Evolutionary conservation across 2,888 invertebrate genomes (phyloP), one percentile per base, ranked within the genome.

Genomic region (Bursaphelenchus okinawaensis): DNA sequence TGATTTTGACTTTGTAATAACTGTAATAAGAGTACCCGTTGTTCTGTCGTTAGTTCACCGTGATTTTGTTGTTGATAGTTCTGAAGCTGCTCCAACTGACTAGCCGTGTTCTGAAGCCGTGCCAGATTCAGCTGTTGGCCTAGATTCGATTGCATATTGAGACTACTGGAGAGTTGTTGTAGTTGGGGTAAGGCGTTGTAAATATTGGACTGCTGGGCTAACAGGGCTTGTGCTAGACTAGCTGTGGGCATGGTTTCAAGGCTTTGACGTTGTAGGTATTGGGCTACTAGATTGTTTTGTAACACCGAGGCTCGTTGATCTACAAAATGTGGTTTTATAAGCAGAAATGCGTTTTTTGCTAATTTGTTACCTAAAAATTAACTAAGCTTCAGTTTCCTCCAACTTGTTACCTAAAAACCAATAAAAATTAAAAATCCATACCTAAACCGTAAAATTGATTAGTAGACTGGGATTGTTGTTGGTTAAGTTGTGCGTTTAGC

Each of bases 181-280:
- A 56, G 29, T 56, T 56, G 56, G 19, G 56, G 56, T 24, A 56
- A 24, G 1, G 56, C 56, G 6, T 27, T 27, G 29, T 56, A 56
- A 19, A 19, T 22, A 24, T 24, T 56, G 40, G 40, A 40, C 29
- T 56, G 56, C 19, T 56, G 56, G 29, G 56, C 56, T 12, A 56
- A n/a, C 3, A 56, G 29, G 4, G 56, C 56, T n/a, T 23, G 26
- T 2, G 56, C 27, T 19, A 56, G 29, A 4, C 19, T 19, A 26
- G 60, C 60, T 4, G 51, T 51, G 1, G 60, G 52, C 2, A 59
- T 16, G 22, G 55, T 59, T n/a, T 52, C 60, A 16, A 51, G 26
- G 22, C 40, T 40, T n/a, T 40, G 40, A 12, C 40, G 40, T 40
- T 40, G 40, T n/a, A 40, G 6, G 40, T 40, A 40, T n/a, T 40